These are phyloP conservation scores for Cheilosia variabilis DNA, from an alignment of 2,888 invertebrate species.

Conservation along the genomic window DNA sequence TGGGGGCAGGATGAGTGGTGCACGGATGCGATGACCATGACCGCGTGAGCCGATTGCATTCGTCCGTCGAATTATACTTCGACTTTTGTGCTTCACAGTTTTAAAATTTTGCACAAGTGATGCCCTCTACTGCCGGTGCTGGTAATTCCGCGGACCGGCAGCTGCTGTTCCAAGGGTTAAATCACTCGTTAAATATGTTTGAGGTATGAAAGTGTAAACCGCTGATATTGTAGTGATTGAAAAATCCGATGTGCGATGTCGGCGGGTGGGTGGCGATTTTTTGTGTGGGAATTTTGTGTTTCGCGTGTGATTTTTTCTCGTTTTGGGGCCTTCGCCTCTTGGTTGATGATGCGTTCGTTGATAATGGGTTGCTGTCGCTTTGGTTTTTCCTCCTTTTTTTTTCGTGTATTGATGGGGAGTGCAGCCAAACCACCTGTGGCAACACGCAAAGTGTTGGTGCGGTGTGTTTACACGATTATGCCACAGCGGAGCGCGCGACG, in stretches of 20 bases:
- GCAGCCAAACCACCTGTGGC: slow-evolving; percentile 71
- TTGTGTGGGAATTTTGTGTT: slow-evolving; percentile 56
- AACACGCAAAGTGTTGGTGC: slow-evolving; percentile 68
- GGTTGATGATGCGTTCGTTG: slow-evolving; percentile 71
- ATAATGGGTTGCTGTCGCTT: slow-evolving; percentile 66
- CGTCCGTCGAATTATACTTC: slow-evolving; percentile 69
- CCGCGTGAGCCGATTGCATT: slow-evolving; percentile 74
- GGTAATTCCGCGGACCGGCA: slow-evolving; percentile 37
- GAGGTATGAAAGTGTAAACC: slow-evolving; percentile 75
- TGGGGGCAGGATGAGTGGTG: slow-evolving; percentile 41
- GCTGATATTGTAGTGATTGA: slow-evolving; percentile 75
- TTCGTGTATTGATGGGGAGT: slow-evolving; percentile 59
- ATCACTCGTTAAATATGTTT: slow-evolving; percentile 76
- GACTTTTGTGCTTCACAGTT: slow-evolving; percentile 67
- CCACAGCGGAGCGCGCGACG: slow-evolving; percentile 65
- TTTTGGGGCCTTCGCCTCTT: slow-evolving; percentile 36
- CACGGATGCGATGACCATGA: slow-evolving; percentile 66
- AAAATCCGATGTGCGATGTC: slow-evolving; percentile 50
- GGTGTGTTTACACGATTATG: slow-evolving; percentile 75
- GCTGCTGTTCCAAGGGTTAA: slow-evolving; percentile 70
- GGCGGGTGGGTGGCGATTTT: slow-evolving; percentile 35
- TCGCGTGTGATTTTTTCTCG: slow-evolving; percentile 53
- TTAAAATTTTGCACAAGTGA: slow-evolving; percentile 58
- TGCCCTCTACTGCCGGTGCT: neutral
- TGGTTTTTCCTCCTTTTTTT: neutral